Base-by-base conservation (phyloP, 2,113 vertebrate genomes). In the Pungitius pungitius region DNA sequence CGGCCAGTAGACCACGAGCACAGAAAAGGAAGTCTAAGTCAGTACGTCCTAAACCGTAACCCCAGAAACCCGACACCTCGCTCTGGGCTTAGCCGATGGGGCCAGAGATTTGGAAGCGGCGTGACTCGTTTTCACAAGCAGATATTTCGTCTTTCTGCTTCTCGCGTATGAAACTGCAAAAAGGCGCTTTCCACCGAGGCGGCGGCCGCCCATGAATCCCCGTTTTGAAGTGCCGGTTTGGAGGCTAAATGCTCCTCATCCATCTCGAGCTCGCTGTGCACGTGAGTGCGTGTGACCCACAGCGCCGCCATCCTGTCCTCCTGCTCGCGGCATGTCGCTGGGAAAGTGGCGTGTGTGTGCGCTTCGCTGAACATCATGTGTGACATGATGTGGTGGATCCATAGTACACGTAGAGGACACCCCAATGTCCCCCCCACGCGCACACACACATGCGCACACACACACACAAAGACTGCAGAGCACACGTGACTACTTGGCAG, bases 401-500 rank as follows among this genome's bases (percentile, higher is more conserved):
- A 55, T 54, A 47, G 61, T 55, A 68, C 47, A 18, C 17, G 62
- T 67, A 47, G 64, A 83, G 82, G 73, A 77, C 82, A 81, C 56
- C 26, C 56, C 61, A 37, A 47, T 77, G 55, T 58, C 35, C 52
- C 37, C n/a, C 8, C 11, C 18, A 47, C 45, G 20, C 40, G 14
- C 42, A 33, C 52, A 15, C 13, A 54, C 15, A 72, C 17, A 43
- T 6, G 15, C 40, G 7, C 52, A 27, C 24, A 69, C 18, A 61
- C 58, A 66, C 22, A 11, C 61, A 65, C 72, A 51, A 12, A 75
- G 61, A 65, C 58, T 0, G 73, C 80, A 78, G 77, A 27, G 77
- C 62, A 47, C 78, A 85, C 35, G 67, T 85, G 85, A 82, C 69
- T 58, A 24, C 26, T 76, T 83, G 77, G 87, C 82, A 71, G 65